Evolutionary conservation across 1,140 invertebrate genomes (phyloP).

Genomic region (Macrotrachela quadricornifera): DNA sequence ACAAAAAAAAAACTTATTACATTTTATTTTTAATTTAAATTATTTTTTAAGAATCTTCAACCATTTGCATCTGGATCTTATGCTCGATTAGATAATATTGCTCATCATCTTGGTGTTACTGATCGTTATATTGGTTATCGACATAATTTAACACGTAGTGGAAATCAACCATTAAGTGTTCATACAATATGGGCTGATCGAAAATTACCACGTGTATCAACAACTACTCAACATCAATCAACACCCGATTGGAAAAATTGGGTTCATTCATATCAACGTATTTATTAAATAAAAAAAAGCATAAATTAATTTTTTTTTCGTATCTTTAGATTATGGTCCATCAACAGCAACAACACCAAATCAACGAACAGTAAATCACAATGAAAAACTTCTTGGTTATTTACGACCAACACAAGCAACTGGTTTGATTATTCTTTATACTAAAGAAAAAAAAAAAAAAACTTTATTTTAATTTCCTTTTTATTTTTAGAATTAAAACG

Average conservation of each 20-base stretch:
- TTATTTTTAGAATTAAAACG: too few species aligned
- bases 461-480: too few species aligned
- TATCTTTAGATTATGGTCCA: constrained; percentile 1
- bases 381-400: too few species aligned
- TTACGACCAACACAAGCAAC: constrained; percentile 10
- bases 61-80: constrained; percentile 15
- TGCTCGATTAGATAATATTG: constrained; percentile 19
- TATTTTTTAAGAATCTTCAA: constrained; percentile 14
- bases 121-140: constrained; percentile 24
- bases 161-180: too few species aligned
- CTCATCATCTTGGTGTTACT: constrained; percentile 24
- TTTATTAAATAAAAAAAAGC: constrained; percentile 11
- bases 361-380: too few species aligned
- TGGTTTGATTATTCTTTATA: too few species aligned
- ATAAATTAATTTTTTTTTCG: too few species aligned
- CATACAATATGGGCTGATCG: too few species aligned
- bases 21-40: not conserved
- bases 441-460: too few species aligned
- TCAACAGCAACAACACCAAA: constrained; percentile 13
- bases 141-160: constrained; percentile 13
- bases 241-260: too few species aligned
- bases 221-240: too few species aligned
- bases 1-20: not conserved
- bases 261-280: constrained; percentile 8
- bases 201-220: too few species aligned